These are phyloP conservation scores for Clarias macrocephalus DNA, from an alignment of 2,113 vertebrate species.

Conservation along the genomic window DNA sequence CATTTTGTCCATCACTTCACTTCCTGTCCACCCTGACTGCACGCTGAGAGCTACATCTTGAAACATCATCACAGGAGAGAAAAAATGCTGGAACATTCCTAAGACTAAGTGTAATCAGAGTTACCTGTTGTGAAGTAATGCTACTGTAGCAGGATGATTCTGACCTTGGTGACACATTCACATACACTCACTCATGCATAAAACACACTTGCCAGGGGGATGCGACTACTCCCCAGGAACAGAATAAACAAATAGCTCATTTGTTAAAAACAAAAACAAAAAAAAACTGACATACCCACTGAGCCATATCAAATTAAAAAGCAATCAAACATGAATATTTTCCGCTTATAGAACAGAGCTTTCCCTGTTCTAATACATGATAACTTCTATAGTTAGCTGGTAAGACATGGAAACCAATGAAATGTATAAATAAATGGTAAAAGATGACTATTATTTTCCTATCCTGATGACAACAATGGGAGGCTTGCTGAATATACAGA, in stretches of 20 bases:
- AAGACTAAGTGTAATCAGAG: conserved; percentile 41
- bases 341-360: neutral
- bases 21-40: conserved; percentile 24
- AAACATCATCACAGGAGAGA: conserved; percentile 39
- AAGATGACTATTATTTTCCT: neutral
- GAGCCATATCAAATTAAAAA: neutral
- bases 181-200: conserved; percentile 57
- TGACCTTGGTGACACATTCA: conserved; percentile 50
- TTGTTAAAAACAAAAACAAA: neutral
- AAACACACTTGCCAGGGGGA: conserved; percentile 4
- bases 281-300: neutral
- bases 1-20: conserved; percentile 25
- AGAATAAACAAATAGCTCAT: conserved; percentile 1
- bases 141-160: conserved; percentile 47
- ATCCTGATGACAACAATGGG: neutral
- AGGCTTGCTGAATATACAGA: neutral
- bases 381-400: neutral
- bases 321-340: neutral
- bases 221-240: neutral
- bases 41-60: conserved; percentile 29
- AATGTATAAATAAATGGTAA: neutral
- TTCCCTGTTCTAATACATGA: neutral
- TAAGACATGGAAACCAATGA: neutral
- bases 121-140: conserved; percentile 31
- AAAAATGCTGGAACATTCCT: conserved; percentile 41